Conservation (phyloP, 1,140 invertebrate species). For the Thaumetopoea pityocampa region DNA sequence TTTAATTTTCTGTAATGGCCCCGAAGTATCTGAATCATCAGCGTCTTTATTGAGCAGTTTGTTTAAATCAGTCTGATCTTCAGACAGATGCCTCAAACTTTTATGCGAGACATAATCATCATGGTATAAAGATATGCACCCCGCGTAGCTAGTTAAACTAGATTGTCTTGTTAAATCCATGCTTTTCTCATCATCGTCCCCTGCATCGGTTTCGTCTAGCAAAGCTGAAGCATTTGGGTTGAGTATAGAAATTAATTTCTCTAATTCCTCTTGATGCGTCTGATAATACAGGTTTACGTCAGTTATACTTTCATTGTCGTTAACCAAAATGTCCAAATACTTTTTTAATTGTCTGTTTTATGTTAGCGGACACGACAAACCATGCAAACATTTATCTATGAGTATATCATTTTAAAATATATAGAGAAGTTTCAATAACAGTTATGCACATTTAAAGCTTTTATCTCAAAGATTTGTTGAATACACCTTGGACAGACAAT, state of each 20-base stretch:
- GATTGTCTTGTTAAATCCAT: conserved; percentile 32
- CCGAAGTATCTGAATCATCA: conserved; percentile 42
- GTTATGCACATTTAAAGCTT: conserved; percentile 32
- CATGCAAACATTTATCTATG: conserved; percentile 66
- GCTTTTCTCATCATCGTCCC: conserved; percentile 62
- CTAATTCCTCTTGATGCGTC: conserved; percentile 56
- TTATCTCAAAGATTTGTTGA: no score
- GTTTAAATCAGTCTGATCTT: conserved; percentile 61
- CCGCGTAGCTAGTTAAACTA: conserved; percentile 50
- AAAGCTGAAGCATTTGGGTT: conserved; percentile 55
- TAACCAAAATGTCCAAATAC: conserved; percentile 73
- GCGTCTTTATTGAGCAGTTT: conserved; percentile 50
- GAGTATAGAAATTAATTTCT: conserved; percentile 50
- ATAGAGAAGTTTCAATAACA: conserved; percentile 31
- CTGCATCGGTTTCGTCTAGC: conserved; percentile 49
- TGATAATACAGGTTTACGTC: conserved; percentile 61
- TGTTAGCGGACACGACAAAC: conserved; percentile 53
- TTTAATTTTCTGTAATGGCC: conserved; percentile 51
- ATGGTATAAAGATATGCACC: conserved; percentile 56
- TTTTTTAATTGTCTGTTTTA: conserved; percentile 71
- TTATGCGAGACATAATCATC: conserved; percentile 49
- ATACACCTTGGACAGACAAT: no score
- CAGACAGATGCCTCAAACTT: conserved; percentile 53
- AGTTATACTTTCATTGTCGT: conserved; percentile 53
- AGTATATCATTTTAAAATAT: conserved; percentile 38